phyloP scores from a whole-genome alignment of 2,888 invertebrate species.

The Apantesis nais region DNA sequence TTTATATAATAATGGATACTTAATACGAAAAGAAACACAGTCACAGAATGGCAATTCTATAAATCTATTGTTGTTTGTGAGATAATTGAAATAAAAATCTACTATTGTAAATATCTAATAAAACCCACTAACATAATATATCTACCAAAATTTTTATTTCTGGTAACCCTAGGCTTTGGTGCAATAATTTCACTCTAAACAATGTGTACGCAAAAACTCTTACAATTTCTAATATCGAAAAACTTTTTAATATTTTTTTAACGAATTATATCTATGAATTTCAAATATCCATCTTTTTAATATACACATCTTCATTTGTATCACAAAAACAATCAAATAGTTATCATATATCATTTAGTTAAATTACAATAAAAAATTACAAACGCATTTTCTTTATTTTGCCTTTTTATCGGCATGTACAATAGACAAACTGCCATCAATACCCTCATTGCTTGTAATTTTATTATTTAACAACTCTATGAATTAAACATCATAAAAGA shows the following conservation, averaged over 20 bases:
- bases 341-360: background rate
- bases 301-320: background rate
- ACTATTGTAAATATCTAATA: conserved; percentile 2
- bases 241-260: background rate
- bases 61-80: background rate
- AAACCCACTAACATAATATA: conserved; percentile 5
- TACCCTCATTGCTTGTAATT: background rate
- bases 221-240: conserved; percentile 2
- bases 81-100: background rate
- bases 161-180: conserved; percentile 20
- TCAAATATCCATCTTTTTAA: background rate
- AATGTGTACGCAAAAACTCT: conserved; percentile 7
- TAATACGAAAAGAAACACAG: background rate
- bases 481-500: background rate
- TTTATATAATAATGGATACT: background rate
- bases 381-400: background rate
- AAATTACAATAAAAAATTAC: background rate
- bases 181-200: conserved; percentile 19
- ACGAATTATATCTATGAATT: background rate
- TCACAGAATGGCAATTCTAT: background rate
- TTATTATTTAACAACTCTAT: background rate
- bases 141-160: conserved; percentile 1
- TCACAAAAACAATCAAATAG: background rate
- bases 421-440: background rate
- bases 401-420: background rate